Percentiles rank a stretch among this genome's conserved stretches.
Evolutionary conservation across 1,140 invertebrate genomes (phyloP).

Genomic region (Orussus abietinus): DNA sequence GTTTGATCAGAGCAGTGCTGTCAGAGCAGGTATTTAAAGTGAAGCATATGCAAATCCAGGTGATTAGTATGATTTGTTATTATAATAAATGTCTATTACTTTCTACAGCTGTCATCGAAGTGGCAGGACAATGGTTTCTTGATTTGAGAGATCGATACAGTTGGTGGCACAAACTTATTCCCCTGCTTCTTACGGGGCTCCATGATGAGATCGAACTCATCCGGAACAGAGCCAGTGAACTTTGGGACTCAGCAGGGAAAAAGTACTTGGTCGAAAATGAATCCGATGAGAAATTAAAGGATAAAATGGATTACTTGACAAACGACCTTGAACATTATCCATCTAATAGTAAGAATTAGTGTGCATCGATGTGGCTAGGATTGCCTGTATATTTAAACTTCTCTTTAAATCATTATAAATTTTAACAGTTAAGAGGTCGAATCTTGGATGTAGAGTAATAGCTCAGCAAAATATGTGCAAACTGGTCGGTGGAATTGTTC

Average conservation of each 20-base stretch:
- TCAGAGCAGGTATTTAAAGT: conserved; percentile 55
- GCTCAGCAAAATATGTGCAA: conserved; percentile 67
- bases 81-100: conserved; percentile 3
- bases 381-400: conserved; percentile 8
- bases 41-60: no score
- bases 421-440: conserved; percentile 62
- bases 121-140: conserved; percentile 66
- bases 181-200: conserved; percentile 70
- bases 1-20: conserved; percentile 69
- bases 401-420: conserved; percentile 10
- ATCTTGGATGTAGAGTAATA: conserved; percentile 70
- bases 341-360: conserved; percentile 53
- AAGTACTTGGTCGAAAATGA: conserved; percentile 75
- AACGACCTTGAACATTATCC: conserved; percentile 64
- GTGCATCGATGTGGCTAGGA: no score
- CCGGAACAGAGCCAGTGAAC: conserved; percentile 51
- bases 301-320: conserved; percentile 67
- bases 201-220: conserved; percentile 69
- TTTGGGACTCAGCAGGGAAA: conserved; percentile 67
- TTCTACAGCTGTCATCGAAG: conserved; percentile 58
- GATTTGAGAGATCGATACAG: conserved; percentile 73
- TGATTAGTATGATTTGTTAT: background rate
- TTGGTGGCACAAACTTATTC: conserved; percentile 70
- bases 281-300: conserved; percentile 67
- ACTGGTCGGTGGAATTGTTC: conserved; percentile 61